Evolutionary conservation across 2,113 vertebrate genomes (phyloP).

Genomic region (Carettochelys insculpta): DNA sequence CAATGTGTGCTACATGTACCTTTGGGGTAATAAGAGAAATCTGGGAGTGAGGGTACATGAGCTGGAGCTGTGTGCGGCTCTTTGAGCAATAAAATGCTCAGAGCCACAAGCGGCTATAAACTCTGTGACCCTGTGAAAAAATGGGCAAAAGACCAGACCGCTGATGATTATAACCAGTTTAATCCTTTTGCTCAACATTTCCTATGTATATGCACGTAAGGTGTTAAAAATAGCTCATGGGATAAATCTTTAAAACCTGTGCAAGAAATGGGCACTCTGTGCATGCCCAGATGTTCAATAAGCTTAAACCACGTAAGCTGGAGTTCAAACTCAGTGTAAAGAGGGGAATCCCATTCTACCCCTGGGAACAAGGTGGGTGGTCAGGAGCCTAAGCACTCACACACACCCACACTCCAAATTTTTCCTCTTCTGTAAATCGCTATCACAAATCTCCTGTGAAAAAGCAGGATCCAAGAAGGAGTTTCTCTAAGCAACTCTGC

Average conservation of each 20-base stretch:
- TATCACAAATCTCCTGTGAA: background rate
- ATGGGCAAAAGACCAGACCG: background rate
- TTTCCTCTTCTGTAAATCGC: background rate
- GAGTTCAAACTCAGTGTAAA: background rate
- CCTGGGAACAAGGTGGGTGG: too few species aligned
- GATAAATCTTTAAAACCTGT: background rate
- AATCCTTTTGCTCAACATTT: background rate
- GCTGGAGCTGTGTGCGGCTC: too few species aligned
- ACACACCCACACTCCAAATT: too few species aligned
- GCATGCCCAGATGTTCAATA: background rate
- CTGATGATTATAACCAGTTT: background rate
- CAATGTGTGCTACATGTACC: too few species aligned
- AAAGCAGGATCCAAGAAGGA: background rate
- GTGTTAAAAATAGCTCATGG: background rate
- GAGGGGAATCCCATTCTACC: too few species aligned
- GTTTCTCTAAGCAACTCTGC: background rate
- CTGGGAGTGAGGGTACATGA: too few species aligned
- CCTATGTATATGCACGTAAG: background rate
- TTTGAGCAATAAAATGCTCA: too few species aligned
- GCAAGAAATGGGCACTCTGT: background rate
- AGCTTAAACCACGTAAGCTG: background rate
- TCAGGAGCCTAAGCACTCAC: too few species aligned
- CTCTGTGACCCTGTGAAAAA: background rate
- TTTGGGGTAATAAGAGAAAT: too few species aligned
- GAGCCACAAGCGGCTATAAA: too few species aligned